These are phyloP conservation scores for Pseudococcus viburni DNA, from an alignment of 2,888 invertebrate species.

Conservation along the genomic window DNA sequence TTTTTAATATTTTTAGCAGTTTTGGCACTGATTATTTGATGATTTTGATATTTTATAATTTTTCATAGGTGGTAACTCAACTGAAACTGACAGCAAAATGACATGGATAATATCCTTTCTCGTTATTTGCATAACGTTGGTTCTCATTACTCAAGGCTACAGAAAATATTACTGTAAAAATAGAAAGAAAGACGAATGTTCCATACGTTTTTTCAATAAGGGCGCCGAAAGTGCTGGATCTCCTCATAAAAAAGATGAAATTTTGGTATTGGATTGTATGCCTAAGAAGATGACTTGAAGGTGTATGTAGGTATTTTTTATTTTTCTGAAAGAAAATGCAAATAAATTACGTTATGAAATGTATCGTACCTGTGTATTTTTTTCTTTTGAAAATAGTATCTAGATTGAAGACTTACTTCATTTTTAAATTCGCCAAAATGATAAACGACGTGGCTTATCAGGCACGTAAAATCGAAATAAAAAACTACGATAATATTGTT, in stretches of 20 bases:
- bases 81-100: background rate
- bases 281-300: background rate
- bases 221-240: too few relatives aligned
- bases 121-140: too few relatives aligned
- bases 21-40: background rate
- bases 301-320: background rate
- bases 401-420: too few relatives aligned
- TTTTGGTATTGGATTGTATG: background rate
- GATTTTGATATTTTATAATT: background rate
- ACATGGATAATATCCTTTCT: background rate
- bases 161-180: background rate
- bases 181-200: background rate
- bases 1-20: background rate
- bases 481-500: too few relatives aligned
- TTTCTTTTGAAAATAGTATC: too few relatives aligned
- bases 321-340: background rate
- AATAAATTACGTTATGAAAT: too few relatives aligned
- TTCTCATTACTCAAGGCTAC: background rate
- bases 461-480: background rate
- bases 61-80: background rate
- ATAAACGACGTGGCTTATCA: background rate
- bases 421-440: too few relatives aligned
- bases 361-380: too few relatives aligned
- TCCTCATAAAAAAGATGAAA: background rate
- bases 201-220: background rate